phyloP scores from a whole-genome alignment of 2,113 vertebrate species.

The Malurus alboscapulatus region DNA sequence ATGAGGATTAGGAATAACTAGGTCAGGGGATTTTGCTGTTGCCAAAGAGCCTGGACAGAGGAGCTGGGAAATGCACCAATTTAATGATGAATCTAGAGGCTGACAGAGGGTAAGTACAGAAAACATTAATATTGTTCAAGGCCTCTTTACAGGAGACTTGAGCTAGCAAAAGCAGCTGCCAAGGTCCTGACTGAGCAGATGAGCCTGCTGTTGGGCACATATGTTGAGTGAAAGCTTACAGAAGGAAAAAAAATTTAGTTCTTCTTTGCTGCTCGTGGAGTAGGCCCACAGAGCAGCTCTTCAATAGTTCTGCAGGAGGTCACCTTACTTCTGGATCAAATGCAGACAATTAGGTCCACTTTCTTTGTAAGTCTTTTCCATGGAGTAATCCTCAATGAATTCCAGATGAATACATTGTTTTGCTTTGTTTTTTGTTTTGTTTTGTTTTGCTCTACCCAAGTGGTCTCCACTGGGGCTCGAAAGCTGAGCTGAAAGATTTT shows the following conservation, averaged over 20 bases:
- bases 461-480: background rate
- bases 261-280: background rate
- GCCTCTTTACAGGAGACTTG: constrained; percentile 23
- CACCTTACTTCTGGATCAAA: background rate
- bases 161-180: constrained; percentile 25
- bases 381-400: background rate
- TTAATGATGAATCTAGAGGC: constrained; percentile 29
- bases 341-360: background rate
- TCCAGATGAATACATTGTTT: background rate
- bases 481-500: constrained; percentile 3
- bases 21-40: background rate
- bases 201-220: constrained; percentile 3
- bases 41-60: constrained; percentile 27
- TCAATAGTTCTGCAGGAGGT: background rate
- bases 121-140: constrained; percentile 37
- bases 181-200: background rate
- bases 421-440: background rate
- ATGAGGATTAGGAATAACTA: background rate
- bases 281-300: background rate
- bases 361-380: background rate
- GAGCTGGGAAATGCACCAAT: constrained; percentile 38
- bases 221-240: background rate
- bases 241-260: background rate
- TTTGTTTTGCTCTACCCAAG: background rate
- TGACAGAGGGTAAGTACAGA: constrained; percentile 47